A percentile compares a stretch with the other conserved stretches of the same genome.
Evolutionary conservation across 2,888 invertebrate species (phyloP).

Genomic region (Stenchaetothrips biformis): DNA sequence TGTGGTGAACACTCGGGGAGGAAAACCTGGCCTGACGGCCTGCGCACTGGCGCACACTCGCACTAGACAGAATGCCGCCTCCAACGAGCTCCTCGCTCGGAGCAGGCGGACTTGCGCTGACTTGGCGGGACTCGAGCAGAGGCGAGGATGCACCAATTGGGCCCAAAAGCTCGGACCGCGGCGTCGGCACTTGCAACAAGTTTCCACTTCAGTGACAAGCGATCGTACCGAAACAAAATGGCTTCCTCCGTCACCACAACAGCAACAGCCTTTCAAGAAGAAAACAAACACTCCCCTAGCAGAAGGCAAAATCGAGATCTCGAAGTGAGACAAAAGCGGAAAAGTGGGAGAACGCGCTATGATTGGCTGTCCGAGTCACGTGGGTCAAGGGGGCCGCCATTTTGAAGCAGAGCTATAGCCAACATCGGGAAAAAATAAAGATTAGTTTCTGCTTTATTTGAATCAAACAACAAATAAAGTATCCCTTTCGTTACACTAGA

Average conservation of each 20-base stretch:
- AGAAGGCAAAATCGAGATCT: too few relatives aligned
- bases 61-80: neutral
- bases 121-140: neutral
- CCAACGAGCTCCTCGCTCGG: neutral
- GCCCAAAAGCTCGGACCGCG: neutral
- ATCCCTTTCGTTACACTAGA: too few relatives aligned
- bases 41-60: neutral
- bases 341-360: too few relatives aligned
- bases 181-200: conserved; percentile 14
- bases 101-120: neutral
- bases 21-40: conserved; percentile 31
- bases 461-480: too few relatives aligned
- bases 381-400: too few relatives aligned
- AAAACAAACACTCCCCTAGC: too few relatives aligned
- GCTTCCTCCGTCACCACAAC: neutral
- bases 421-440: too few relatives aligned
- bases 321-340: too few relatives aligned
- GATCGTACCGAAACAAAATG: neutral
- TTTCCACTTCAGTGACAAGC: conserved; percentile 13
- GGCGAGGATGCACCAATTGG: neutral
- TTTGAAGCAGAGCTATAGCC: too few relatives aligned
- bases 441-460: too few relatives aligned
- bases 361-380: too few relatives aligned
- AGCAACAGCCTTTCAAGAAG: too few relatives aligned
- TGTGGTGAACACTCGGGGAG: conserved; percentile 37